Conservation (phyloP, 2,113 vertebrate genomes). For the Phrynocephalus versicolor region DNA sequence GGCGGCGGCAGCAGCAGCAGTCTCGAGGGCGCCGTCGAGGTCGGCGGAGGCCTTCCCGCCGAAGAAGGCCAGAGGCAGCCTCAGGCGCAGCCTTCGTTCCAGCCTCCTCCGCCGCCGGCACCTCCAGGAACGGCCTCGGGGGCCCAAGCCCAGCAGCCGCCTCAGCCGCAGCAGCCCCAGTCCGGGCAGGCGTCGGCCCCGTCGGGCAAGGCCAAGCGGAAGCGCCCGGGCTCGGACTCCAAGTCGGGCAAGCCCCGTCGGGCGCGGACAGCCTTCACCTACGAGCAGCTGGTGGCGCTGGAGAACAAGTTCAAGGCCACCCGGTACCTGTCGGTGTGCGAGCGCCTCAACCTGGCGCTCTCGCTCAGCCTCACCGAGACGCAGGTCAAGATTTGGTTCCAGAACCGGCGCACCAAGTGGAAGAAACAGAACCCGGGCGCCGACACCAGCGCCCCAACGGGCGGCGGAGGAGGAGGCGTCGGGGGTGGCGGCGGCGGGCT, state of each 20-base stretch:
- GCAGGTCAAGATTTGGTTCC: constrained; percentile 95
- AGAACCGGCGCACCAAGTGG: constrained; percentile 94
- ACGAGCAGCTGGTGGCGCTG: constrained; percentile 93
- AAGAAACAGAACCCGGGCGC: constrained; percentile 96
- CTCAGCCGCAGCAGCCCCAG: background rate
- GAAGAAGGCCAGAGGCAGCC: constrained; percentile 69
- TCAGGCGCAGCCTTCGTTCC: constrained; percentile 9
- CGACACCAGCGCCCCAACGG: constrained; percentile 88
- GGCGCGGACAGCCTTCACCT: constrained; percentile 94
- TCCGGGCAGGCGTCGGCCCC: constrained; percentile 50
- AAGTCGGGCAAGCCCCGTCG: constrained; percentile 92
- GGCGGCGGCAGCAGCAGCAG: constrained; percentile 39
- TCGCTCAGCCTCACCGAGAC: constrained; percentile 92
- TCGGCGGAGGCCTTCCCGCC: constrained; percentile 65
- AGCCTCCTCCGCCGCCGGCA: background rate
- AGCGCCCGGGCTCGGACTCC: constrained; percentile 90
- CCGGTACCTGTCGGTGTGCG: constrained; percentile 91
- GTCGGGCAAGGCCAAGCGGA: constrained; percentile 85
- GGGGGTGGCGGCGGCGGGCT: constrained; percentile 67
- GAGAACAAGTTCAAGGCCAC: constrained; percentile 97
- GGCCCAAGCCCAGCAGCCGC: background rate
- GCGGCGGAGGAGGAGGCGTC: constrained; percentile 68
- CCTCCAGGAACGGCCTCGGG: background rate
- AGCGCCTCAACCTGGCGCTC: constrained; percentile 90
- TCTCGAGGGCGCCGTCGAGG: constrained; percentile 50